Evolutionary conservation across 2,888 invertebrate genomes (phyloP).

Genomic region (Parthenolecanium corni): DNA sequence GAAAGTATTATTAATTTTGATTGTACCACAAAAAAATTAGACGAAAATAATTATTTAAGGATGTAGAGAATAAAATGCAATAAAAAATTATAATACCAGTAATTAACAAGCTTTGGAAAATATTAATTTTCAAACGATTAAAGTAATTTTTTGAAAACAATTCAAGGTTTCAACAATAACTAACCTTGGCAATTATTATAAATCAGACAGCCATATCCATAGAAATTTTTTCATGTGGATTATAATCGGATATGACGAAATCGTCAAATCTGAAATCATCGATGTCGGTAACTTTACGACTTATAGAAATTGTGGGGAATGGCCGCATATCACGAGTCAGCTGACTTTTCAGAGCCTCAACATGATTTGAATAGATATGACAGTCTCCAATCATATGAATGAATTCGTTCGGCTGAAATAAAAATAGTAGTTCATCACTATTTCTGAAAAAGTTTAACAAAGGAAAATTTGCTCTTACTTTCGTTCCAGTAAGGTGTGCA

Average conservation of each 20-base stretch:
- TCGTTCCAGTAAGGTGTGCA: constrained; percentile 81
- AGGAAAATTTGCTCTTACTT: constrained; percentile 45
- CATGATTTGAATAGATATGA: constrained; percentile 85
- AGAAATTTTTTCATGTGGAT: constrained; percentile 75
- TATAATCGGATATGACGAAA: constrained; percentile 71
- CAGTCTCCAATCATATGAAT: constrained; percentile 90
- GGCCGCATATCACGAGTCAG: constrained; percentile 61
- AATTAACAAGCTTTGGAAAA: too few relatives aligned
- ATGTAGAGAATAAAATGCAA: too few relatives aligned
- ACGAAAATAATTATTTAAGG: too few relatives aligned
- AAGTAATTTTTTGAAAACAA: neutral
- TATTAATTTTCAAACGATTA: too few relatives aligned
- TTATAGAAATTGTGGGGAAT: constrained; percentile 72
- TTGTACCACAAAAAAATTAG: too few relatives aligned
- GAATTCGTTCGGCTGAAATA: constrained; percentile 73
- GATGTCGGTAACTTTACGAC: constrained; percentile 59
- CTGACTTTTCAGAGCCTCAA: constrained; percentile 71
- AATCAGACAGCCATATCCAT: constrained; percentile 84
- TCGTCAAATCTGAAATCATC: constrained; percentile 80
- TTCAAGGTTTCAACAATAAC: neutral
- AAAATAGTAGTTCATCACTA: constrained; percentile 25
- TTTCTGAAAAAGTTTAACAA: neutral
- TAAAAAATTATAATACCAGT: too few relatives aligned
- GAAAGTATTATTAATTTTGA: too few relatives aligned
- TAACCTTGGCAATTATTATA: neutral